Percentiles rank a stretch among this genome's conserved stretches.
Conservation (phyloP, 2,888 invertebrate genomes). For the Dugesia japonica region DNA sequence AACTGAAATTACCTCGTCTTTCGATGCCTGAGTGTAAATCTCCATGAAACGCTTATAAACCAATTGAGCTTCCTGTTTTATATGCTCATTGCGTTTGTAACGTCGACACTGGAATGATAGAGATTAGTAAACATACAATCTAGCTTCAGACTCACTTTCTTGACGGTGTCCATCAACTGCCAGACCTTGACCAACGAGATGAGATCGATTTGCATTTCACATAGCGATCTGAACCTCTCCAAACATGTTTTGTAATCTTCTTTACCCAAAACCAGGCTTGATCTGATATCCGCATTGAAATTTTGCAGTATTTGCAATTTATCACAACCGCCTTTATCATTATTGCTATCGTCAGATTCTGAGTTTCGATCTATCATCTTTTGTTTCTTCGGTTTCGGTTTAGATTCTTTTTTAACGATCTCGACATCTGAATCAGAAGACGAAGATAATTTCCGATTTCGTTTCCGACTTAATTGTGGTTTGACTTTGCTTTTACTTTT, state of each 20-base stretch:
- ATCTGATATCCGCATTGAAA: background rate
- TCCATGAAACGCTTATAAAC: slow-evolving; percentile 1
- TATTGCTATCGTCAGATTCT: background rate
- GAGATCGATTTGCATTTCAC: background rate
- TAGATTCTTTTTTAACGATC: background rate
- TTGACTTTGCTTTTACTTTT: background rate
- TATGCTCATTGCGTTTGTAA: background rate
- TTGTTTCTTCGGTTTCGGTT: background rate
- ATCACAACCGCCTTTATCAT: background rate
- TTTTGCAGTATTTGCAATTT: background rate
- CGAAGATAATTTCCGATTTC: background rate
- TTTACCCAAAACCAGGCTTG: background rate
- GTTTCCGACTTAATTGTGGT: background rate
- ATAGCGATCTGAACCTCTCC: background rate
- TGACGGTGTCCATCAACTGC: background rate
- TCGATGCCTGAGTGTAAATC: background rate
- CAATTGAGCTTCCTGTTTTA: background rate
- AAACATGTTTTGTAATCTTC: background rate
- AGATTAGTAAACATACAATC: too few relatives aligned
- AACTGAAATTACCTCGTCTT: background rate
- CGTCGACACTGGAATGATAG: background rate
- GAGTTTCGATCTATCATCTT: background rate
- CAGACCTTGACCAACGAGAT: background rate
- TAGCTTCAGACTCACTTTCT: background rate
- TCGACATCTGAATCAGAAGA: background rate